Evolutionary conservation across 2,888 invertebrate species (phyloP), one percentile per base, ranked within the genome.

Genomic region (Eristalis tenax): DNA sequence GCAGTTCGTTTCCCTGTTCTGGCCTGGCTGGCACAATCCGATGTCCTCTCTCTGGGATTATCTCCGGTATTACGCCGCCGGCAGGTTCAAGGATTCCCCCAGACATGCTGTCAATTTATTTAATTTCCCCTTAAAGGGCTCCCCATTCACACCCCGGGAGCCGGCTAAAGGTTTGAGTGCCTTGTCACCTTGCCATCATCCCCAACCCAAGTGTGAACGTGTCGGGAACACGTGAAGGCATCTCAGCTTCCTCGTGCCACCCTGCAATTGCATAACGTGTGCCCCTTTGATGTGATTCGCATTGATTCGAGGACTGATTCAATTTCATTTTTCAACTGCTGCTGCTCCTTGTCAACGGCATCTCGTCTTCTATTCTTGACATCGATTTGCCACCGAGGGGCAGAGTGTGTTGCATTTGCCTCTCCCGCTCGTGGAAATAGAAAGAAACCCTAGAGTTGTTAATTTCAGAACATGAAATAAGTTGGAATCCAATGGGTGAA

Each of bases 401-500:
- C 0, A 32, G 32, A 35, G 10, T 10, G 18, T 65, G 64, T 38
- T 38, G 35, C 64, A 65, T 38, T 38, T 38, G 64, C 26, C 26
- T 1, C 26, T 3, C 11, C 11, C 26, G 11, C 6, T 23, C 15
- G 6, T 22, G 22, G 59, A 28, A 65, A 65, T 28, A 35, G 22
- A 38, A 35, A 18, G 64, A 65, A 65, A 65, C 64, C 64, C 35
- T 65, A 38, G 64, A 65, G 28, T 65, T 65, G 64, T 59, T 59
- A 59, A 65, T 35, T 32, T 65, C 28, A 38, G 22, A 38, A 28
- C 23, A 65, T 22, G 18, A 18, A 35, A 65, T 65, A 35, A 63
- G 38, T 65, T 65, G 64, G 38, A 65, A 22, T 22, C 26, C 59
- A 26, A 23, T 10, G 22, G 23, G 23, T 22, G 57, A 43, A n/a